phyloP scores from a whole-genome alignment of 2,797 vertebrate genomes.

The Champsocephalus esox region DNA sequence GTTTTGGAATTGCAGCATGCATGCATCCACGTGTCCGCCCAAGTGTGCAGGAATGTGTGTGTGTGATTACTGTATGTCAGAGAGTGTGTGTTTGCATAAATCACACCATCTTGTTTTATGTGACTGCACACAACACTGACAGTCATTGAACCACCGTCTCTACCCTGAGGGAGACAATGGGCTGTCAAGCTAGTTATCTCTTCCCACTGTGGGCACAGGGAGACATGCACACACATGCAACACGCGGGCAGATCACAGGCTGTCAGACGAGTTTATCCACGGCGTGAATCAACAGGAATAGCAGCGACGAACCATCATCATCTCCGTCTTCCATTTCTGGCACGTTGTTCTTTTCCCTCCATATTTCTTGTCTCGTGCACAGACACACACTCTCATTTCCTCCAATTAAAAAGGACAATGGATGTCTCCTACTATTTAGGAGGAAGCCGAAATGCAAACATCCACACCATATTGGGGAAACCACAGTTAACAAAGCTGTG shows the following conservation, averaged over 20 bases:
- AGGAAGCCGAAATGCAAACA: not conserved
- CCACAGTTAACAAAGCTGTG: slow-evolving; percentile 22
- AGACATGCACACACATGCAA: not conserved
- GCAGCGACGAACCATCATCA: not conserved
- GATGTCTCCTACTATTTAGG: slow-evolving; percentile 16
- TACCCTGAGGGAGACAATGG: slow-evolving; percentile 63
- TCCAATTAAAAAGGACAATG: slow-evolving; percentile 48
- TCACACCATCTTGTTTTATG: slow-evolving; percentile 31
- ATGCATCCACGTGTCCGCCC: slow-evolving; percentile 11
- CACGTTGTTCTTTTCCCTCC: slow-evolving; percentile 3
- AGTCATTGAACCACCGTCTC: slow-evolving; percentile 53
- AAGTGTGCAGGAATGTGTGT: slow-evolving; percentile 17
- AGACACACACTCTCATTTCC: slow-evolving; percentile 29
- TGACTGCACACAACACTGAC: slow-evolving; percentile 32
- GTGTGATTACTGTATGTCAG: slow-evolving; percentile 6
- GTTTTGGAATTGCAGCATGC: slow-evolving; percentile 37
- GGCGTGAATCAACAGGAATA: slow-evolving; percentile 15
- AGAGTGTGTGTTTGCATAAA: slow-evolving; percentile 17
- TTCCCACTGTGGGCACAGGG: slow-evolving; percentile 26
- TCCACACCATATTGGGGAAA: not conserved
- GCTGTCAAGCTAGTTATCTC: slow-evolving; percentile 66
- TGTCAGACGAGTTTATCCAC: slow-evolving; percentile 23
- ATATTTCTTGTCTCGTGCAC: slow-evolving; percentile 17
- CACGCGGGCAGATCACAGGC: slow-evolving; percentile 16
- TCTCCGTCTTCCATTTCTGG: slow-evolving; percentile 2